Conservation (phyloP, 2,113 vertebrate species). For the Myrmecophaga tridactyla region DNA sequence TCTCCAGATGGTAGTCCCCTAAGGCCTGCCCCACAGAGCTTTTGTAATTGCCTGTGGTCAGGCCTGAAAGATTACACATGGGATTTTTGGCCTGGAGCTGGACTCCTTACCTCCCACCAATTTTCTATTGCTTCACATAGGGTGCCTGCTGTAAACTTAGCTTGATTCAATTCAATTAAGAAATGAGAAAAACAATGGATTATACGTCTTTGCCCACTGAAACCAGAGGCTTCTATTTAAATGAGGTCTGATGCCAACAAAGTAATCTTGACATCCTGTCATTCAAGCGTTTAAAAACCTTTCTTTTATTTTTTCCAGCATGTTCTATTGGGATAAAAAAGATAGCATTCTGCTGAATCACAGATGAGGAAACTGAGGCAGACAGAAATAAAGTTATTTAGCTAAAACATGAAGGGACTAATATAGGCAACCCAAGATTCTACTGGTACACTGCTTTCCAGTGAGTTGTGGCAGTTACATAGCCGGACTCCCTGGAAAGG, state of each 20-base stretch:
- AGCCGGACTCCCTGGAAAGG: background rate
- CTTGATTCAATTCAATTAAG: background rate
- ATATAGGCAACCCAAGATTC: background rate
- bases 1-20: too few relatives aligned
- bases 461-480: background rate
- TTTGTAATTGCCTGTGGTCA: too few relatives aligned
- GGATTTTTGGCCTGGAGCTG: too few relatives aligned
- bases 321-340: background rate
- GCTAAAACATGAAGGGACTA: background rate
- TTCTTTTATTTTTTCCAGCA: constrained; percentile 18
- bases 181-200: background rate
- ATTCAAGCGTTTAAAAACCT: background rate
- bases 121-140: background rate
- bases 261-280: background rate
- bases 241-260: constrained; percentile 3
- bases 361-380: background rate
- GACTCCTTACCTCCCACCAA: background rate
- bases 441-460: background rate
- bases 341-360: background rate
- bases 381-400: background rate
- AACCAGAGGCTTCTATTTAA: background rate
- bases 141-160: background rate
- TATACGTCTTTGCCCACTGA: background rate
- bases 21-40: too few relatives aligned
- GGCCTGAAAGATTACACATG: too few relatives aligned